Evolutionary conservation across 2,888 invertebrate species (phyloP).

Genomic region (Hermaeophaga mercurialis): DNA sequence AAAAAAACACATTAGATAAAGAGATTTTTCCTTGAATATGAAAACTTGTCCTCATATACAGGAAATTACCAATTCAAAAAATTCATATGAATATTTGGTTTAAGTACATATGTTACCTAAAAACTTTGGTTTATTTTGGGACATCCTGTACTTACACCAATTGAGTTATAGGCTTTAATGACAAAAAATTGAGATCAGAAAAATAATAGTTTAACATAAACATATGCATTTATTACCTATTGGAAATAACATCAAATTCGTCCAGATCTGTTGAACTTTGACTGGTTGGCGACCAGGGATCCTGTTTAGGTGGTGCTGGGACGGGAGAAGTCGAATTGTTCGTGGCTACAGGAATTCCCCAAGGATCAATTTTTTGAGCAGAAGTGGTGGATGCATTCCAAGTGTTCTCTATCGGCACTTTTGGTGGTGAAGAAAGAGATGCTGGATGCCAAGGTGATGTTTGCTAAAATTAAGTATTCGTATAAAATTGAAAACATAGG

Average conservation of each 20-base stretch:
- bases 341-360: conserved; percentile 36
- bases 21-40: background rate
- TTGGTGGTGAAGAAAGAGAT: conserved; percentile 49
- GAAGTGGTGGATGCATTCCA: conserved; percentile 55
- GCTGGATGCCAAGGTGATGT: conserved; percentile 70
- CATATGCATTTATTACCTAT: conserved; percentile 60
- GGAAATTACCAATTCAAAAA: too few species aligned
- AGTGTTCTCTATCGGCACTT: conserved; percentile 59
- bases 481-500: too few species aligned
- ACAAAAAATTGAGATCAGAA: too few species aligned
- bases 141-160: too few species aligned
- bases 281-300: conserved; percentile 62
- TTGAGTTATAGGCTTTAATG: too few species aligned
- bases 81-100: too few species aligned
- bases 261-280: conserved; percentile 72
- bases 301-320: conserved; percentile 47
- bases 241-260: conserved; percentile 86
- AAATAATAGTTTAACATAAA: too few species aligned
- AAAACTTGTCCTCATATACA: background rate
- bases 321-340: conserved; percentile 42
- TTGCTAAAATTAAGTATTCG: conserved; percentile 43
- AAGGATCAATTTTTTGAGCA: conserved; percentile 42
- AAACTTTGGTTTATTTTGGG: too few species aligned
- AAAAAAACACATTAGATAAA: conserved; percentile 4
- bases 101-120: too few species aligned